Conservation (phyloP, 2,888 invertebrate genomes). For the Dusona sp. region DNA sequence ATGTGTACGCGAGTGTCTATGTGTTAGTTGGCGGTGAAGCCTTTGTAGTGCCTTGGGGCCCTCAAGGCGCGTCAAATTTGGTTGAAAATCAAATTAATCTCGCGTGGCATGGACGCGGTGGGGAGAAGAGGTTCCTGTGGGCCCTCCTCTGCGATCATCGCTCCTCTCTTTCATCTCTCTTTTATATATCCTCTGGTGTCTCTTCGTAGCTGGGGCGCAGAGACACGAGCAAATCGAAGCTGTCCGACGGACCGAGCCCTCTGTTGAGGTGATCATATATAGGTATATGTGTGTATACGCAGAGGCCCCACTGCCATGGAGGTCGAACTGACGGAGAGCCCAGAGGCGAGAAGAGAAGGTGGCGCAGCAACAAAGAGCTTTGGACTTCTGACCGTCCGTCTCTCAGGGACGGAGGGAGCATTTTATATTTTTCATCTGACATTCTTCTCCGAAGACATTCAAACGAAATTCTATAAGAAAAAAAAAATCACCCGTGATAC, state of each 20-base stretch:
- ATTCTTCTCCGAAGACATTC: slow-evolving; percentile 19
- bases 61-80: slow-evolving; percentile 81
- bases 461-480: slow-evolving; percentile 23
- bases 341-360: slow-evolving; percentile 83
- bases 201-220: slow-evolving; percentile 63
- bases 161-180: slow-evolving; percentile 54
- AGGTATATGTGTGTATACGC: background rate
- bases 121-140: slow-evolving; percentile 70
- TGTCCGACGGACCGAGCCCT: slow-evolving; percentile 73
- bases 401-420: slow-evolving; percentile 75
- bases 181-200: slow-evolving; percentile 33
- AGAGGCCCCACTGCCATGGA: slow-evolving; percentile 64
- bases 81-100: slow-evolving; percentile 83
- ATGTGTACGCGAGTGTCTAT: slow-evolving; percentile 23
- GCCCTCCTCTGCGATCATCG: slow-evolving; percentile 67
- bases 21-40: slow-evolving; percentile 68
- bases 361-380: slow-evolving; percentile 83
- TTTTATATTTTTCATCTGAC: slow-evolving; percentile 46
- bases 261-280: slow-evolving; percentile 40
- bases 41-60: slow-evolving; percentile 77
- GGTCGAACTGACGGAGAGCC: slow-evolving; percentile 77
- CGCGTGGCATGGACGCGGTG: slow-evolving; percentile 73
- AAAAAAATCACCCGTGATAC: background rate
- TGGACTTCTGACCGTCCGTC: slow-evolving; percentile 80
- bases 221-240: slow-evolving; percentile 81